Conservation (phyloP, 1,140 invertebrate genomes). For the Apocrypta bakeri region DNA sequence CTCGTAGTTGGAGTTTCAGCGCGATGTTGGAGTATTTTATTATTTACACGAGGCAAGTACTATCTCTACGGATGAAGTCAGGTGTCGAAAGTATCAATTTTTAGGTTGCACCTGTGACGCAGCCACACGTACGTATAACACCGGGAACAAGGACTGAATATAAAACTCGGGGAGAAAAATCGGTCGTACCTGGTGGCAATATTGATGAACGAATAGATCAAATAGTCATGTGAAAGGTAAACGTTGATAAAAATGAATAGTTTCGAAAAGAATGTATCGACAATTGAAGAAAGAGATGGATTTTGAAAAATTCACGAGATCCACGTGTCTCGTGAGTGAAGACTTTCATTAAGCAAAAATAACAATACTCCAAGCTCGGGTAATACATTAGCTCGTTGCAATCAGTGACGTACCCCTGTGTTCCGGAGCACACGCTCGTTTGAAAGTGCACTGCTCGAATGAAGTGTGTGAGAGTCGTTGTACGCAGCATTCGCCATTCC, state of each 20-base stretch:
- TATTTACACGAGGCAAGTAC: background rate
- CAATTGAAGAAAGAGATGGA: too few relatives aligned
- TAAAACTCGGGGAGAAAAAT: background rate
- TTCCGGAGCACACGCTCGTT: background rate
- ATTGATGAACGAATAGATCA: background rate
- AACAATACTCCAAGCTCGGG: background rate
- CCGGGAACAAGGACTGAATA: background rate
- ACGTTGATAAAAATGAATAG: too few relatives aligned
- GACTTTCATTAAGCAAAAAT: background rate
- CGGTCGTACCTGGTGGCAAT: background rate
- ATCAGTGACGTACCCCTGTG: background rate
- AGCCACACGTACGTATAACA: background rate
- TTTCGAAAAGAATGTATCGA: too few relatives aligned
- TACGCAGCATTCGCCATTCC: slow-evolving; percentile 51
- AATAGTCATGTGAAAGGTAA: too few relatives aligned
- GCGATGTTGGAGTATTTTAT: background rate
- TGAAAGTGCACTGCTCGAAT: background rate
- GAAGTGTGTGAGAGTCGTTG: background rate
- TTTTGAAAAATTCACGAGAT: too few relatives aligned
- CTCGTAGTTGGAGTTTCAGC: background rate
- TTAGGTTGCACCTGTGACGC: background rate
- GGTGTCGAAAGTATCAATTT: background rate
- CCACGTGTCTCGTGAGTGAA: too few relatives aligned
- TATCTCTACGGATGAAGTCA: background rate
- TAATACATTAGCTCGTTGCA: background rate